phyloP scores from a whole-genome alignment of 1,140 invertebrate genomes.

The Oreohelix idahoensis region DNA sequence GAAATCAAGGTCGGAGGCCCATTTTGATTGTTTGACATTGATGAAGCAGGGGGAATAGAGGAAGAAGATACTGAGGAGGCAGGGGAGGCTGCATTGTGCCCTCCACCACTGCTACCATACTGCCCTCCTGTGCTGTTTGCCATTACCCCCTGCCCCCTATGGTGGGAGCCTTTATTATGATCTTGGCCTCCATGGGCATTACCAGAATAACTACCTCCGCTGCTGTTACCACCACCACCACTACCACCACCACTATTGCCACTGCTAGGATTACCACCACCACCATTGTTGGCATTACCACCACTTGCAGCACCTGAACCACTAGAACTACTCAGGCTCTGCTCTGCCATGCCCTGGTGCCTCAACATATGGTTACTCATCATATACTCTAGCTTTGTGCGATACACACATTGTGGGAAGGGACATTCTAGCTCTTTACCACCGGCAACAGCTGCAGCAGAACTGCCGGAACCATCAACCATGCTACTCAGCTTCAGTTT shows the following conservation, averaged over 20 bases:
- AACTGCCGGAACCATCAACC: not conserved
- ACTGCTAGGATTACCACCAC: not conserved
- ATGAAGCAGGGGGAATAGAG: constrained; percentile 9
- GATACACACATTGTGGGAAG: constrained; percentile 40
- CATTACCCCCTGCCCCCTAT: constrained; percentile 20
- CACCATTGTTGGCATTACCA: not conserved
- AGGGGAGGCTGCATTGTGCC: constrained; percentile 3
- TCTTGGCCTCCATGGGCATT: not conserved
- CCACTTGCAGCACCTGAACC: not conserved
- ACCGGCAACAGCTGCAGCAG: not conserved
- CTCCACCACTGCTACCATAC: constrained; percentile 13
- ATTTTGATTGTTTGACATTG: constrained; percentile 6
- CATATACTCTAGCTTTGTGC: constrained; percentile 43
- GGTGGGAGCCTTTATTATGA: constrained; percentile 23
- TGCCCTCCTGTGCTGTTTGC: constrained; percentile 1
- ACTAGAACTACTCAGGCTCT: not conserved
- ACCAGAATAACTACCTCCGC: constrained; percentile 9
- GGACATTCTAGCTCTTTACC: constrained; percentile 37
- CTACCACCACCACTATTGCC: not conserved
- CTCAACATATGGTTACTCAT: constrained; percentile 39
- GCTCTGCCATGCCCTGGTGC: constrained; percentile 35
- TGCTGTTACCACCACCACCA: not conserved
- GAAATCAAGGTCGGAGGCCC: constrained; percentile 1
- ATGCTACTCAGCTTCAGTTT: constrained; percentile 34
- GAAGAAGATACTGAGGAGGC: constrained; percentile 11